phyloP scores from a whole-genome alignment of 2,888 invertebrate species.

The Sminthurinus aureus region DNA sequence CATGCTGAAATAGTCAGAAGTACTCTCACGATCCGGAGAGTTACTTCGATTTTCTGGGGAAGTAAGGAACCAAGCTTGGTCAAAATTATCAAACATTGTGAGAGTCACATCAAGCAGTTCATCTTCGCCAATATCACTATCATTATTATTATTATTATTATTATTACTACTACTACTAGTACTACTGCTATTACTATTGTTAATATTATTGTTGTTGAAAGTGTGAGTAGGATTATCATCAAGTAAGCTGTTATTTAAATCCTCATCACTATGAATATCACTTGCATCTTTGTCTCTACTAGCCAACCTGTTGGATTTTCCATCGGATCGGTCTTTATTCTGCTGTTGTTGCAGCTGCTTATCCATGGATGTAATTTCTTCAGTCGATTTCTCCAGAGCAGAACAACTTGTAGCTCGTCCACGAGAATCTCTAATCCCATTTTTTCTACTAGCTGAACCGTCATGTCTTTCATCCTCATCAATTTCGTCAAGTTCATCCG shows the following conservation, averaged over 20 bases:
- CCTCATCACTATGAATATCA: neutral
- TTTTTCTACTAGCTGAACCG: neutral
- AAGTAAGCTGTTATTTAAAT: neutral
- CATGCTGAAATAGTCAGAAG: conserved; percentile 57
- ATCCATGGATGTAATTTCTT: conserved; percentile 1
- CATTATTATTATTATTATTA: neutral
- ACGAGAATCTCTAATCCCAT: conserved; percentile 45
- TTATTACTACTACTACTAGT: neutral
- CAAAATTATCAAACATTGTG: conserved; percentile 44
- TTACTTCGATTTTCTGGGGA: conserved; percentile 41
- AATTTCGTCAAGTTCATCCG: conserved; percentile 40
- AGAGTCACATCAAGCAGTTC: conserved; percentile 46
- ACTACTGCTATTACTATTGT: no score
- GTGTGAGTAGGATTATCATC: neutral
- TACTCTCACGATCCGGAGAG: conserved; percentile 50
- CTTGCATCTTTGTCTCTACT: neutral
- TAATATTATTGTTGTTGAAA: neutral
- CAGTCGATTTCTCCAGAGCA: conserved; percentile 53
- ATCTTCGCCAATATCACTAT: conserved; percentile 25
- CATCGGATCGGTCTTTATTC: neutral
- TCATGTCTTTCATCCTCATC: neutral
- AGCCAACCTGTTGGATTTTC: neutral
- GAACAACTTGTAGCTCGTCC: conserved; percentile 53
- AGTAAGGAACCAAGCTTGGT: conserved; percentile 56
- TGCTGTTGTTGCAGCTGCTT: neutral